Base-by-base conservation (phyloP, 2,888 invertebrate species). In the Amphipoea lucens region DNA sequence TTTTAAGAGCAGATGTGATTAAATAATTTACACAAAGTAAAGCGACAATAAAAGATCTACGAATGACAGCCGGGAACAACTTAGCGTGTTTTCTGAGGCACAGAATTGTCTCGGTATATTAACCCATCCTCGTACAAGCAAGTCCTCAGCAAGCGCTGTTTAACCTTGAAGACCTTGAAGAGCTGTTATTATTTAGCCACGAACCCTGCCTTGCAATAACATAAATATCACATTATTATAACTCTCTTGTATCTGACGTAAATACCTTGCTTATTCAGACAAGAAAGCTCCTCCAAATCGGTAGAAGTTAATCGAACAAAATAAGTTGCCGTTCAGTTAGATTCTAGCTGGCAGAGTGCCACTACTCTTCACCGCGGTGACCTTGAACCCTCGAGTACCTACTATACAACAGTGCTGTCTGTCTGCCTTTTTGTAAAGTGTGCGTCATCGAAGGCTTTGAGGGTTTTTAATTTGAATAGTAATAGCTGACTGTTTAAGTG, bases 271-370 rank as follows among this genome's bases (percentile, higher is more conserved):
- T 23, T 74, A 7, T 68, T 14, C 11, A 12, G 36, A 40, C 36
- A 45, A 40, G 40, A 57, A 75, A 63, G 17, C 51, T 65, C 45
- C 29, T 17, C 36, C 7, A 65, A 40, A 51, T 60, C 14, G 40
- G 70, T 36, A 63, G 5, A 40, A 79, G 74, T 72, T 45, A 83
- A 76, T 80, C 67, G 67, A 80, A 60, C 63, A 14, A 68, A 65
- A 66, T 69, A 69, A 69, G 40, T 84, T 75, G 72, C 23, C 36
- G 51, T 78, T 69, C 11, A 45, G 63, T 65, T 51, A 62, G 23
- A 29, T 29, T 69, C 6, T 45, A 11, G 45, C 45, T 83, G 84
- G 83, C 84, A 80, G 14, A 73, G 40, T 83, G 83, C 83, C 84
- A 84, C 60, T 29, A 76, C 51, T 80, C 54, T 75, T 65, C 45